Evolutionary conservation across 2,113 vertebrate genomes (phyloP).

Genomic region (Argyrosomus japonicus): DNA sequence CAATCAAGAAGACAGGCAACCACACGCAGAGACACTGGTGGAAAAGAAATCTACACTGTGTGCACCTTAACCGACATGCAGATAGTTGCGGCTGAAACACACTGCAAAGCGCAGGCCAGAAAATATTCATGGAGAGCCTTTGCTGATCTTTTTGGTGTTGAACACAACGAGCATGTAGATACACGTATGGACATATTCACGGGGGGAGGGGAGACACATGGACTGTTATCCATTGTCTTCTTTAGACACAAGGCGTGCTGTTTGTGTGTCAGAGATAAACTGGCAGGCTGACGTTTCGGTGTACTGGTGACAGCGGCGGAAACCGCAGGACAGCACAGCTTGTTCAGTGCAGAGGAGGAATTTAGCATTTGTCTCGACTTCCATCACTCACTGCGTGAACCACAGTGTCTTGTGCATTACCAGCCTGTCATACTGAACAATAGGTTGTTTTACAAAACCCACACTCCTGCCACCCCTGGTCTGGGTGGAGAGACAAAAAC

Average conservation of each 20-base stretch:
- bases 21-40: constrained; percentile 17
- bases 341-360: constrained; percentile 65
- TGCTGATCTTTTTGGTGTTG: not conserved
- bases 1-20: constrained; percentile 34
- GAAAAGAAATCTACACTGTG: constrained; percentile 10
- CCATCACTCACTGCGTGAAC: constrained; percentile 51
- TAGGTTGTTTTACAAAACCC: constrained; percentile 61
- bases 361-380: constrained; percentile 61
- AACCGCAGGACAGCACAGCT: constrained; percentile 55
- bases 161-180: constrained; percentile 7
- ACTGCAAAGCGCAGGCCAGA: not conserved
- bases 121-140: not conserved
- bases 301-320: constrained; percentile 52
- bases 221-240: constrained; percentile 38
- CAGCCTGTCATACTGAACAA: constrained; percentile 67
- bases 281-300: constrained; percentile 45
- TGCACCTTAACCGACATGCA: constrained; percentile 2
- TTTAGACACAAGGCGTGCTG: constrained; percentile 55
- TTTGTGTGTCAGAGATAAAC: constrained; percentile 44
- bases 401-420: constrained; percentile 51
- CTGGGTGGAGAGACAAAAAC: constrained; percentile 38
- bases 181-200: constrained; percentile 5
- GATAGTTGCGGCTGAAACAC: constrained; percentile 9
- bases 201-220: not conserved
- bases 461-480: constrained; percentile 26